Conservation (phyloP, 1,140 invertebrate genomes). For the Rhopalosiphum maidis region DNA sequence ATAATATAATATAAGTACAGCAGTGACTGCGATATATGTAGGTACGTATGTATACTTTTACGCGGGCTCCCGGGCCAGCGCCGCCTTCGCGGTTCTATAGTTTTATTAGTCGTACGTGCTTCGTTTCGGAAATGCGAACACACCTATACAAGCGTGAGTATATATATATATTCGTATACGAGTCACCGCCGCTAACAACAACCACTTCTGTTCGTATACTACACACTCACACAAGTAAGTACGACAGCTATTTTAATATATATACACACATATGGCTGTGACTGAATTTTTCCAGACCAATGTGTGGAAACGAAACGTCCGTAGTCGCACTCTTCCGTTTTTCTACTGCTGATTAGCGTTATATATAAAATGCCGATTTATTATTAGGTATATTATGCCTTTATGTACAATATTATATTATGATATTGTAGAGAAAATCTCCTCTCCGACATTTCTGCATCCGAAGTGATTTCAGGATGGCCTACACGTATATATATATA, state of each 20-base stretch:
- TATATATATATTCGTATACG: background rate
- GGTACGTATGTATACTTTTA: background rate
- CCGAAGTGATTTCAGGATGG: too few species aligned
- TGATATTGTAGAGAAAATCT: too few species aligned
- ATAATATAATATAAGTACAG: background rate
- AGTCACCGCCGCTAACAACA: background rate
- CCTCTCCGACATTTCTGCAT: too few species aligned
- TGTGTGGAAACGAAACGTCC: background rate
- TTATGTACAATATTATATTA: too few species aligned
- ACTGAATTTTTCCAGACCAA: background rate
- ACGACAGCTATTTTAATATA: background rate
- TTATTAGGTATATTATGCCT: too few species aligned
- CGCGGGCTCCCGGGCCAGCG: background rate
- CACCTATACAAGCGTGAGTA: background rate
- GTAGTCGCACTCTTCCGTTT: background rate
- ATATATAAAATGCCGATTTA: too few species aligned
- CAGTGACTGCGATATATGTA: background rate
- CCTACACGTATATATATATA: too few species aligned
- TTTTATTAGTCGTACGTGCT: constrained; percentile 28
- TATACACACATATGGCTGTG: background rate
- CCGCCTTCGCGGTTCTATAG: constrained; percentile 24
- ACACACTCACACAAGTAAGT: background rate
- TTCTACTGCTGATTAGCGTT: background rate
- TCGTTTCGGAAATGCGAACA: constrained; percentile 16
- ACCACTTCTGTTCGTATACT: background rate